Percentiles rank a stretch among this genome's conserved stretches.
Evolutionary conservation across 2,797 vertebrate genomes (phyloP).

Genomic region (Champsocephalus esox): DNA sequence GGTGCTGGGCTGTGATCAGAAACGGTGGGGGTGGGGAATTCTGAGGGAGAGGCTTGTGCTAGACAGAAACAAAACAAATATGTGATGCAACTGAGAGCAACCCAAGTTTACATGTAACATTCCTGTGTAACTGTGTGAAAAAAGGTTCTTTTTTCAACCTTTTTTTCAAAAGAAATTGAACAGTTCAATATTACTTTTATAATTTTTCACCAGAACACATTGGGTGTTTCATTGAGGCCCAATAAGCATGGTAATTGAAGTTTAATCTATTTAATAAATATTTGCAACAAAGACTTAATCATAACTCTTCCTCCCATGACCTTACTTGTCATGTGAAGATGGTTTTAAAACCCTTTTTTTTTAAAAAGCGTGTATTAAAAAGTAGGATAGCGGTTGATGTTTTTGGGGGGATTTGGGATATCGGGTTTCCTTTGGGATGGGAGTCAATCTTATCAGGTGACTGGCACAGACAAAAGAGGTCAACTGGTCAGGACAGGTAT

Average conservation of each 20-base stretch:
- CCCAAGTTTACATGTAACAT: no score
- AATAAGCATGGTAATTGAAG: not conserved
- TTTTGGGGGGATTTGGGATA: no score
- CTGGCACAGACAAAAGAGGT: no score
- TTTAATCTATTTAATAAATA: not conserved
- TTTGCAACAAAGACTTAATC: not conserved
- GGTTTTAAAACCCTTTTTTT: not conserved
- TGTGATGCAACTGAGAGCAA: not conserved
- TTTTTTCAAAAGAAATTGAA: not conserved
- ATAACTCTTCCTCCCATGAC: not conserved
- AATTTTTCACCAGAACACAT: not conserved
- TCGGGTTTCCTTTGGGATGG: no score
- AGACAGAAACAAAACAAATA: not conserved
- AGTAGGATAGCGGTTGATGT: no score
- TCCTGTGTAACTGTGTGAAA: no score
- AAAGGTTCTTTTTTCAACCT: no score
- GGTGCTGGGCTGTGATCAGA: slow-evolving; percentile 27
- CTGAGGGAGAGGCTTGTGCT: slow-evolving; percentile 14
- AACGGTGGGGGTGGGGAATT: slow-evolving; percentile 36
- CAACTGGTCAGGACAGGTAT: no score
- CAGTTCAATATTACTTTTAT: not conserved
- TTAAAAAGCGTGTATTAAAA: not conserved
- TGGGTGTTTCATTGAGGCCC: not conserved
- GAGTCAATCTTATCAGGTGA: no score
- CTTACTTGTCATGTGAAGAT: not conserved